phyloP scores from a whole-genome alignment of 2,888 invertebrate genomes.

The Diplazon laetatorius region DNA sequence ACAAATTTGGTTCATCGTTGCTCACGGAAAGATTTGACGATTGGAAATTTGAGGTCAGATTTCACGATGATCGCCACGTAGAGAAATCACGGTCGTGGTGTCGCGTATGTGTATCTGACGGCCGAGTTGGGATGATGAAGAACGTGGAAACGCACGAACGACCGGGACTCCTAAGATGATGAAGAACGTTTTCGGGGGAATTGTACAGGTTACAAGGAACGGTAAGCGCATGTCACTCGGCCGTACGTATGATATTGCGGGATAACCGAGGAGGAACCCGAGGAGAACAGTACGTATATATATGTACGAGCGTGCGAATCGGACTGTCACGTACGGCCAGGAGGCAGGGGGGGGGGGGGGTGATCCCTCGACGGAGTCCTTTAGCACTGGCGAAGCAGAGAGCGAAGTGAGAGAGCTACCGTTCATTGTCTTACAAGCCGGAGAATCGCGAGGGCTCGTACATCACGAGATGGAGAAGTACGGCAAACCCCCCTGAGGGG shows the following conservation, averaged over 20 bases:
- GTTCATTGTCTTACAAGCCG: constrained; percentile 74
- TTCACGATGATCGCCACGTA: background rate
- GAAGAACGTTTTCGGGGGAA: constrained; percentile 48
- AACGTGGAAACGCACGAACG: constrained; percentile 42
- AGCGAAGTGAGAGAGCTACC: constrained; percentile 38
- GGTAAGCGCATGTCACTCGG: background rate
- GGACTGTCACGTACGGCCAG: constrained; percentile 48
- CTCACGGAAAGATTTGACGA: background rate
- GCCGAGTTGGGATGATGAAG: constrained; percentile 34
- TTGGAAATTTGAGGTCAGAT: background rate
- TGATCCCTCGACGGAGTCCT: constrained; percentile 53
- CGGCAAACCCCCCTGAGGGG: background rate
- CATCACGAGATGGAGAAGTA: constrained; percentile 50
- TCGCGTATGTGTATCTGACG: constrained; percentile 1
- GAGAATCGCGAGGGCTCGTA: constrained; percentile 68
- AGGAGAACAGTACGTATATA: constrained; percentile 15
- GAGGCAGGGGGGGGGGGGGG: too few species aligned
- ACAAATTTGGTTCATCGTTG: too few species aligned
- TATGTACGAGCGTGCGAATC: constrained; percentile 50
- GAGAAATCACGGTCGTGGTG: constrained; percentile 22
- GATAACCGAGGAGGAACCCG: constrained; percentile 21
- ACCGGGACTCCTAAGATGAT: constrained; percentile 54
- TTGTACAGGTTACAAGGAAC: constrained; percentile 34
- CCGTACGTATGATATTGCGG: background rate
- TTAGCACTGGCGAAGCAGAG: constrained; percentile 32